Evolutionary conservation across 2,113 vertebrate genomes (phyloP), one percentile per base, ranked within the genome.

Genomic region (Craseonycteris thonglongyai): DNA sequence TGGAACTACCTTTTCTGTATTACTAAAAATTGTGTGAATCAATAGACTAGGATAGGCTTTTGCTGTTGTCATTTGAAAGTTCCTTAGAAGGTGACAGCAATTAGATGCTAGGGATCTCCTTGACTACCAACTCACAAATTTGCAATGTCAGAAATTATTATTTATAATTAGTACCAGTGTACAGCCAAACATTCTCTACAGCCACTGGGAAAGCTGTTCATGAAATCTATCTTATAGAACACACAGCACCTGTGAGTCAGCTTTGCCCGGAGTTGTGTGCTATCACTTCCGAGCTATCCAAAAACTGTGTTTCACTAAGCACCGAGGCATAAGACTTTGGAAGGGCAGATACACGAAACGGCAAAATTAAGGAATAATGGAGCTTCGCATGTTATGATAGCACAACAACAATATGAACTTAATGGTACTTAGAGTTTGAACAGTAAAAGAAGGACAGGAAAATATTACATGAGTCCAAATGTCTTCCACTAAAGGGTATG

Each of bases 91-190:
- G 24, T 91, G 74, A 93, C 16, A 93, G 47, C 19, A 69, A 54
- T 93, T 87, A 96, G 35, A 90, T n/a, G 12, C 12, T 72, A 16
- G 69, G 80, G 71, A 83, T 69, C 45, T 83, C 51, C 40, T 59
- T 93, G 75, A n/a, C 45, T 58, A 71, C 49, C 95, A 92, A 93
- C 51, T 58, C 84, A 84, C 10, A 54, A 90, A 92, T 71, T 78
- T 93, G 49, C 76, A 81, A 28, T 76, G 75, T 66, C 87, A 93
- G 68, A 94, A 94, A 95, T 90, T n/a, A 94, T 91, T 91, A 69
- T 63, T 94, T 80, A 75, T 72, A 90, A 92, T 90, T 87, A 96
- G 80, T 59, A 45, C 14, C 24, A 91, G 40, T 59, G 7, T 24
- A 69, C 30, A 47, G n/a, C 21, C 7, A 35, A 72, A 19, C 6